Evolutionary conservation across 2,888 invertebrate species (phyloP), one percentile per base, ranked within the genome.

Genomic region (Mythimna vitellina): DNA sequence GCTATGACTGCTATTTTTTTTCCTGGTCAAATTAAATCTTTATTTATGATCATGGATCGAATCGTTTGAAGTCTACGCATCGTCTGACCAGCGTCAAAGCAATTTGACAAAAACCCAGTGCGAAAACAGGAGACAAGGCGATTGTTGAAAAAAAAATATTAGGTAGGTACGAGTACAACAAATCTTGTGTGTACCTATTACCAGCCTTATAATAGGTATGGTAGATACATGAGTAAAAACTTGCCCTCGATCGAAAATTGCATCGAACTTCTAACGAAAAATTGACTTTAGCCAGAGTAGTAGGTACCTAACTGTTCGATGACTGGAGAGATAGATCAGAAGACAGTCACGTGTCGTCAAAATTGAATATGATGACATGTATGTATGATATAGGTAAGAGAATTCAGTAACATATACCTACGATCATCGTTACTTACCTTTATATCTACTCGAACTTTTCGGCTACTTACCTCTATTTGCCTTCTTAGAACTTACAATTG

Each of bases 401-500:
- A 46, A 46, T 46, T 20, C 46, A 46, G 49, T 49, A 20, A 12
- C 12, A 22, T 22, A 22, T 17, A 17, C 12, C 17, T 46, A 46
- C 17, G 46, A 46, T 5, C n/a, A 35, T 58, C 5, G n/a, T 32
- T 3, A 65, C 17, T 56, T 51, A 17, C 49, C 22, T 71, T 0
- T 8, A 14, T 49, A 42, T 70, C n/a, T 17, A 70, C 9, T 25
- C 10, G 2, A 20, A 54, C 5, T 57, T 79, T 64, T 79, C n/a
- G 42, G 42, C 10, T 14, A 42, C 25, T 73, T 35, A 71, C 46
- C 29, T 64, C 57, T 68, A 38, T 51, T 65, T 57, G 42, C 57
- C 56, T 81, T 71, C 74, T 68, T 61, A 64, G 73, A 75, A 84
- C 51, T 9, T 54, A 66, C 57, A 83, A 78, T 85, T 72, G 66